Conservation (phyloP, 2,113 vertebrate genomes). For the Chloropsis cyanopogon region DNA sequence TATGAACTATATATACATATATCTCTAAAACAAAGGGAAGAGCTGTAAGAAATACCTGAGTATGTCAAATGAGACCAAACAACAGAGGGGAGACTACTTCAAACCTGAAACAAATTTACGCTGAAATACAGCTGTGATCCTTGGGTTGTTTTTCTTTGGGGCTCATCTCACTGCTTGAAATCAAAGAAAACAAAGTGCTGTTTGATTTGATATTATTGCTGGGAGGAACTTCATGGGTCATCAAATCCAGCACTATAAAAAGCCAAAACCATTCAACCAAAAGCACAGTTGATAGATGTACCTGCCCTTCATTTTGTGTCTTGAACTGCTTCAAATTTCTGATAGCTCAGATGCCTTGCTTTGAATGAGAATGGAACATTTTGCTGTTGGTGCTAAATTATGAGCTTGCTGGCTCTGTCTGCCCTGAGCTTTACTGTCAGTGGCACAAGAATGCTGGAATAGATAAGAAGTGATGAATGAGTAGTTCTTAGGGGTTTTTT, state of each 20-base stretch:
- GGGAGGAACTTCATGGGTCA: slow-evolving; percentile 33
- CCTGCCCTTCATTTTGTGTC: slow-evolving; percentile 18
- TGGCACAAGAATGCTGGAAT: neutral
- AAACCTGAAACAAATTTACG: neutral
- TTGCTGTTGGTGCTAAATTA: slow-evolving; percentile 4
- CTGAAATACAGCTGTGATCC: neutral
- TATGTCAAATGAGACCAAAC: neutral
- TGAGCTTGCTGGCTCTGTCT: neutral
- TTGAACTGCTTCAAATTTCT: neutral
- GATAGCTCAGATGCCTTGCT: neutral
- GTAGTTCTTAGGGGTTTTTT: neutral
- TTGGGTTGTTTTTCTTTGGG: slow-evolving; percentile 13
- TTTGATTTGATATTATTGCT: slow-evolving; percentile 9
- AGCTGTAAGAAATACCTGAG: neutral
- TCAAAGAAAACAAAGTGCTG: neutral
- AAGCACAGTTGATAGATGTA: slow-evolving; percentile 16
- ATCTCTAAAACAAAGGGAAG: neutral
- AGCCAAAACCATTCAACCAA: neutral
- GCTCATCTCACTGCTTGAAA: neutral
- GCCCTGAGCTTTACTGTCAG: neutral
- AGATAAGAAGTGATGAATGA: slow-evolving; percentile 36
- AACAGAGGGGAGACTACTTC: neutral
- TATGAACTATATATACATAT: neutral
- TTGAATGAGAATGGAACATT: slow-evolving; percentile 23
- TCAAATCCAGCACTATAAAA: slow-evolving; percentile 7